Base-by-base conservation (phyloP, 1,140 invertebrate species). In the Bursaphelenchus mucronatus region DNA sequence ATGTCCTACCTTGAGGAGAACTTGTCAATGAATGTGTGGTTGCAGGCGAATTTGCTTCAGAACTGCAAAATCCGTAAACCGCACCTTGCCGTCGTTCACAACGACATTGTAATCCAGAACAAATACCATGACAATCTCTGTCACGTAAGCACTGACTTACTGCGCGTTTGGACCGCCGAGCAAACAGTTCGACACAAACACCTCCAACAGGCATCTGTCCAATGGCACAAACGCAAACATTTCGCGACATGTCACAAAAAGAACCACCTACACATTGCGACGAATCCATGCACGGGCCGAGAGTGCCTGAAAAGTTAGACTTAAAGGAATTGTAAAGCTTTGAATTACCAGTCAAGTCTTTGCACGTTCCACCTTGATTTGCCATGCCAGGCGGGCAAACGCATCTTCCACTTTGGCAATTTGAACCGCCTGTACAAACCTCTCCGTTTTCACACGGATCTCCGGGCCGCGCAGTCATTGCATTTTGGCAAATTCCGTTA, bases 191-290 rank as follows among this genome's bases (percentile, higher is more conserved):
- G 4, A 75, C 68, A 54, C 71, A 73, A 21, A 73, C 49, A 45
- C 74, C 74, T 8, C 71, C 71, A 54, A 73, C 63, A 17, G 71
- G 68, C 17, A 73, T 73, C 68, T 73, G 71, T 10, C 74, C 72
- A 5, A 44, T 21, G 13, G 72, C 68, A 63, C 71, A 73, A 45
- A 73, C 68, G 43, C 71, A 73, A 19, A 67, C 30, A 21, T 76
- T 61, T 19, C 69, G 17, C 17, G 15, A 15, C 41, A 56, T 6
- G 47, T 73, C 71, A 54, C 71, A 73, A 19, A 54, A 73, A 5
- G 73, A 52, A 8, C 71, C 71, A 39, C 71, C 71, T 15, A 46
- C 54, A 47, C 71, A 73, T 57, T 73, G 71, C 13, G 55, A 53
- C n/a, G 45, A 66, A 53, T 73, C 71, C 0, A 47, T 72, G 43